Evolutionary conservation across 1,140 invertebrate species (phyloP).

Genomic region (Drosophila aff.): DNA sequence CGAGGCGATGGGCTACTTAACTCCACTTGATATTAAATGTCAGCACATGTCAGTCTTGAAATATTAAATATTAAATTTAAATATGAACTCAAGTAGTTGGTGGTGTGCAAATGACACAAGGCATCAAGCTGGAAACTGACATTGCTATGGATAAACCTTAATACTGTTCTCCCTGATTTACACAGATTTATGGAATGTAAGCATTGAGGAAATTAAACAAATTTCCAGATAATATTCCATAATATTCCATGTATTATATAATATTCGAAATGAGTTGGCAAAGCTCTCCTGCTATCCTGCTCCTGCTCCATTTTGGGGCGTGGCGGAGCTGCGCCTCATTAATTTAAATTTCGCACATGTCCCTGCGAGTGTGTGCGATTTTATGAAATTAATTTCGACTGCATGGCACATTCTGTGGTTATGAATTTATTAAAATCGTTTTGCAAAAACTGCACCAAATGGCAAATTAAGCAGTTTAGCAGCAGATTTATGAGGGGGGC

Average conservation of each 20-base stretch:
- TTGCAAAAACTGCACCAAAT: conserved; percentile 49
- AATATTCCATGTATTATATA: conserved; percentile 1
- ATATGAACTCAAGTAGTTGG: background rate
- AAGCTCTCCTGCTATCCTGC: too few species aligned
- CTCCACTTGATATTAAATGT: background rate
- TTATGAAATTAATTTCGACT: conserved; percentile 50
- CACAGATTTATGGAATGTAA: background rate
- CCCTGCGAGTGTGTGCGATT: conserved; percentile 20
- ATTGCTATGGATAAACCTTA: too few species aligned
- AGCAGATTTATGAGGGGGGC: conserved; percentile 29
- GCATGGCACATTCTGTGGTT: conserved; percentile 49
- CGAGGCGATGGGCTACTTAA: background rate
- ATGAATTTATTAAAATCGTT: conserved; percentile 52
- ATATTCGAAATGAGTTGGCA: conserved; percentile 1
- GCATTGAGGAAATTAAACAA: background rate
- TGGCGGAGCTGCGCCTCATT: conserved; percentile 30
- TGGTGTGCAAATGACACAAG: background rate
- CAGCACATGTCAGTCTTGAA: background rate
- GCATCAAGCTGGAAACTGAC: background rate
- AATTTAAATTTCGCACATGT: conserved; percentile 37
- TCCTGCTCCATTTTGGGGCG: background rate
- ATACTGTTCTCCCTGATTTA: background rate
- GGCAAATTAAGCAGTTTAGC: conserved; percentile 53
- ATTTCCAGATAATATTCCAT: conserved; percentile 23
- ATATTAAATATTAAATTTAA: background rate